These are phyloP conservation scores for Melolontha melolontha DNA, from an alignment of 2,888 invertebrate genomes.

Conservation along the genomic window DNA sequence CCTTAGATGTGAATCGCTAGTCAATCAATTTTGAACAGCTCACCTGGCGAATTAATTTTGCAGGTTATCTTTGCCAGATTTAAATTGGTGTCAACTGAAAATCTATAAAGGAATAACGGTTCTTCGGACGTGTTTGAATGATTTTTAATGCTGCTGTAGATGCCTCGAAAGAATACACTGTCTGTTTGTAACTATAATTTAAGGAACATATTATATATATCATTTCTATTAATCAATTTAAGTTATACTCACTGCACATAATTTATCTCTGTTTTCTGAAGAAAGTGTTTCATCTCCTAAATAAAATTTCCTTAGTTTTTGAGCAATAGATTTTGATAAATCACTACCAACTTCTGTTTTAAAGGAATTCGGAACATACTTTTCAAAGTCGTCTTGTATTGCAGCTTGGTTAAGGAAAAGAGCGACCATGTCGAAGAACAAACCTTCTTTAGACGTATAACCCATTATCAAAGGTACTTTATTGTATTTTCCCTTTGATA, in stretches of 20 bases:
- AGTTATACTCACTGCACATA: constrained; percentile 53
- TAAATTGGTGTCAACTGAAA: constrained; percentile 45
- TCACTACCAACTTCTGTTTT: too few species aligned
- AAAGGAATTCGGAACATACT: constrained; percentile 48
- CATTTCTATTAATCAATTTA: too few species aligned
- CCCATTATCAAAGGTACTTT: constrained; percentile 56
- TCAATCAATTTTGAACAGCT: background rate
- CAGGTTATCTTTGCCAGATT: constrained; percentile 46
- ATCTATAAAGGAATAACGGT: constrained; percentile 49
- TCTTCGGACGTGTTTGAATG: constrained; percentile 10
- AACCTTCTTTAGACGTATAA: constrained; percentile 54
- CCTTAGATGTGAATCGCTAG: background rate
- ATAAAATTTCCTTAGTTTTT: constrained; percentile 49
- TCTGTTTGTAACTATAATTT: constrained; percentile 14
- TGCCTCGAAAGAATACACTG: constrained; percentile 3
- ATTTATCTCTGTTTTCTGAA: constrained; percentile 54
- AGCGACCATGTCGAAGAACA: constrained; percentile 47
- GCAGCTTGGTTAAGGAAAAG: background rate
- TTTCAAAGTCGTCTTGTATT: constrained; percentile 46
- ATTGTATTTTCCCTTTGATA: constrained; percentile 50
- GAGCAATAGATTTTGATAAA: constrained; percentile 43
- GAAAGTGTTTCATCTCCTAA: constrained; percentile 44
- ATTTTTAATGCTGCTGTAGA: constrained; percentile 11
- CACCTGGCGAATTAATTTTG: constrained; percentile 26
- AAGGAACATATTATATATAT: too few species aligned